Base-by-base conservation (phyloP, 1,140 invertebrate species). In the Tachypleus tridentatus region DNA sequence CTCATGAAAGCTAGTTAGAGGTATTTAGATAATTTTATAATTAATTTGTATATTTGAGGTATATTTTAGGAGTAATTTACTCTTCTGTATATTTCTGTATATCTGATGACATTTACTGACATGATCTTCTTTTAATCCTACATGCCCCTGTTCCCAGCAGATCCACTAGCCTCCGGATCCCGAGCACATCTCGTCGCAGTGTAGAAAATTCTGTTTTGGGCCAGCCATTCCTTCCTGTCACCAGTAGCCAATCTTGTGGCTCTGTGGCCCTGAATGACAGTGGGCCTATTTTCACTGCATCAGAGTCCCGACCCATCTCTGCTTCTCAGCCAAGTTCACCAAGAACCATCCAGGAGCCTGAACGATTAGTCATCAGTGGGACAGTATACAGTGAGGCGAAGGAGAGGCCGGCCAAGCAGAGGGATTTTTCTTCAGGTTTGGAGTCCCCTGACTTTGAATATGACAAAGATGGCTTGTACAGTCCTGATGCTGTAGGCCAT, bases 401-500 rank as follows among this genome's bases (percentile, higher is more conserved):
- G 48, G 50, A 64, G 62, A 54, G 53, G n/a, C 59, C 63, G 56
- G 51, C 61, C 58, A 65, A 66, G 5, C 47, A 65, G 58, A 60
- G 65, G 61, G 66, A 66, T 53, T 60, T 63, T 62, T 64, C 67
- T 51, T 64, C 70, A 70, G 70, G 70, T 70, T 70, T 66, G 64
- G 57, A 61, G 58, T 68, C 64, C 60, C 53, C 60, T 57, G 73
- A 71, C 65, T 65, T 70, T 4, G 59, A 62, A 3, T 69, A 65
- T 61, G 75, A 75, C 48, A 73, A 71, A 51, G 70, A 71, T 59
- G 75, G 76, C 60, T 64, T 73, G 59, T 64, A 75, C 62, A 66
- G 69, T 58, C 60, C 68, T 57, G 67, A 77, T 74, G 73, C 76
- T 73, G 74, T 74, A 74, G 72, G 74, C 73, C 72, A 73, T 75